These are phyloP conservation scores for Subacronicta megacephala DNA, from an alignment of 2,888 invertebrate genomes.

Conservation along the genomic window DNA sequence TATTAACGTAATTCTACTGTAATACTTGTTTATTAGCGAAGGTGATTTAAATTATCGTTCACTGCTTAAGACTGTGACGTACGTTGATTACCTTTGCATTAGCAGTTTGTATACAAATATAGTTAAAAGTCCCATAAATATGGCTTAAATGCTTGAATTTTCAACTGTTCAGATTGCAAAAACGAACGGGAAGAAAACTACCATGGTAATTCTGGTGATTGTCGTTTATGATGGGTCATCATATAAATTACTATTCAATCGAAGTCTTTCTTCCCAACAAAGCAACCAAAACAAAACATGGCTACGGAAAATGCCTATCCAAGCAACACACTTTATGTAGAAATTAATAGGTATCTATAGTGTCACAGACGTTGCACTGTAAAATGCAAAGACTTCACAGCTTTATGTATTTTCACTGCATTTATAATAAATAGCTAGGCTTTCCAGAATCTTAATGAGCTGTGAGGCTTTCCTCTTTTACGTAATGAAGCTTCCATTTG, in stretches of 20 bases:
- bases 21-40: constrained; percentile 20
- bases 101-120: constrained; percentile 2
- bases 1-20: constrained; percentile 25
- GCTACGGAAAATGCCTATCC: neutral
- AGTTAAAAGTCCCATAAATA: constrained; percentile 15
- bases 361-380: neutral
- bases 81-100: neutral
- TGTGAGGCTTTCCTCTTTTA: constrained; percentile 32
- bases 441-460: constrained; percentile 39
- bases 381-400: constrained; percentile 12
- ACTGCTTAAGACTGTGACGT: constrained; percentile 3
- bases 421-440: constrained; percentile 28
- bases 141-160: neutral
- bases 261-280: constrained; percentile 20
- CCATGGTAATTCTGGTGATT: constrained; percentile 49
- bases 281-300: constrained; percentile 10
- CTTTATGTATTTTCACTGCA: constrained; percentile 25
- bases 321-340: constrained; percentile 18
- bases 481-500: constrained; percentile 19
- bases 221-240: constrained; percentile 45
- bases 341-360: constrained; percentile 28
- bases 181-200: constrained; percentile 30
- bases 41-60: constrained; percentile 20
- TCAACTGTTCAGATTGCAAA: constrained; percentile 28
- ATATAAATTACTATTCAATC: constrained; percentile 31